Evolutionary conservation across 2,888 invertebrate genomes (phyloP).

Genomic region (Cephus sareptanus): DNA sequence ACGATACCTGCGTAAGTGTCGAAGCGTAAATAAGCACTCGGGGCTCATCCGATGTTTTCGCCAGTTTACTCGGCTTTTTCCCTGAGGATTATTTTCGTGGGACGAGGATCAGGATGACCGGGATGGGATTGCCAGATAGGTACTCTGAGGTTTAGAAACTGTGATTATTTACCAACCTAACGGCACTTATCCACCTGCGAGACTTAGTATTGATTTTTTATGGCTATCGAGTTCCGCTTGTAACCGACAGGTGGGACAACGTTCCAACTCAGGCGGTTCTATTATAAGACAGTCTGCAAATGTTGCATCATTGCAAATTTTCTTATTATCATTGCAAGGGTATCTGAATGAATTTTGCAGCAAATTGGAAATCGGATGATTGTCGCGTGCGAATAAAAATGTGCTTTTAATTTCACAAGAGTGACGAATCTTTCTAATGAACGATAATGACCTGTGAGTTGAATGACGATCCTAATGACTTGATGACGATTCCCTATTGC

Average conservation of each 20-base stretch:
- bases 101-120: conserved; percentile 9
- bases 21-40: conserved; percentile 42
- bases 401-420: not conserved
- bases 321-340: not conserved
- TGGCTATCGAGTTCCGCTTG: conserved; percentile 35
- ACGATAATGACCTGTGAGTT: not conserved
- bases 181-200: conserved; percentile 52
- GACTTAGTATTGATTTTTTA: conserved; percentile 53
- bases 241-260: conserved; percentile 53
- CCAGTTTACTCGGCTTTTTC: conserved; percentile 30
- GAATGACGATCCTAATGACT: not conserved
- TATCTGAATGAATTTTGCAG: no score
- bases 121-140: not conserved
- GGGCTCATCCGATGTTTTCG: conserved; percentile 50
- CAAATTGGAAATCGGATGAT: not conserved
- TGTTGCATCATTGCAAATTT: not conserved
- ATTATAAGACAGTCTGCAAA: not conserved
- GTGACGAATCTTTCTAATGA: not conserved
- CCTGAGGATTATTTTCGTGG: conserved; percentile 37
- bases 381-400: not conserved
- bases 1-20: conserved; percentile 33
- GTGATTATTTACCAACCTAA: conserved; percentile 37
- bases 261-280: not conserved
- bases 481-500: not conserved
- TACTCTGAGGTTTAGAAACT: conserved; percentile 11